phyloP scores from a whole-genome alignment of 2,888 invertebrate species.

The Limnephilus auricula region DNA sequence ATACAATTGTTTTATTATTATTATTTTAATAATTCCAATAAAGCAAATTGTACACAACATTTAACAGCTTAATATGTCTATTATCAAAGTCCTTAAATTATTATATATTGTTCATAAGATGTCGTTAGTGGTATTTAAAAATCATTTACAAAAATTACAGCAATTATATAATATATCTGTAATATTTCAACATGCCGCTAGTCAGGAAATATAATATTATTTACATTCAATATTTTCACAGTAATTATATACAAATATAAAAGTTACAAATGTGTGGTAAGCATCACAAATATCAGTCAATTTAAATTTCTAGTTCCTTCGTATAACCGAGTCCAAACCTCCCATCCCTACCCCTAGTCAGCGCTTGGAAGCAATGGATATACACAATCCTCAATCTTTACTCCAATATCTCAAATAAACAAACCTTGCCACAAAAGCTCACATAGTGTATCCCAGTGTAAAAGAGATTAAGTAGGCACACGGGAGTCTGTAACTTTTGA shows the following conservation, averaged over 20 bases:
- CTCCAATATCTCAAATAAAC: too few species aligned
- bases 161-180: constrained; percentile 26
- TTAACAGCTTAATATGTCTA: neutral
- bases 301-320: constrained; percentile 52
- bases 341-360: neutral
- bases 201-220: constrained; percentile 31
- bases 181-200: constrained; percentile 37
- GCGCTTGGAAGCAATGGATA: neutral
- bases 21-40: neutral
- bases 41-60: neutral
- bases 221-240: constrained; percentile 46
- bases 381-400: too few species aligned
- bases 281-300: constrained; percentile 61
- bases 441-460: neutral
- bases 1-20: neutral
- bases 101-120: constrained; percentile 33
- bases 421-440: neutral
- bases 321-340: constrained; percentile 36
- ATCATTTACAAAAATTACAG: constrained; percentile 5
- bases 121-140: constrained; percentile 21
- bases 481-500: constrained; percentile 3
- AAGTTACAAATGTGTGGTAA: constrained; percentile 54
- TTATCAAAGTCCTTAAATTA: neutral
- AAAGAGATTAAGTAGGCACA: neutral
- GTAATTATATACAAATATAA: constrained; percentile 45